Evolutionary conservation across 2,113 vertebrate species (phyloP).

Genomic region (Spermophilus dauricus): DNA sequence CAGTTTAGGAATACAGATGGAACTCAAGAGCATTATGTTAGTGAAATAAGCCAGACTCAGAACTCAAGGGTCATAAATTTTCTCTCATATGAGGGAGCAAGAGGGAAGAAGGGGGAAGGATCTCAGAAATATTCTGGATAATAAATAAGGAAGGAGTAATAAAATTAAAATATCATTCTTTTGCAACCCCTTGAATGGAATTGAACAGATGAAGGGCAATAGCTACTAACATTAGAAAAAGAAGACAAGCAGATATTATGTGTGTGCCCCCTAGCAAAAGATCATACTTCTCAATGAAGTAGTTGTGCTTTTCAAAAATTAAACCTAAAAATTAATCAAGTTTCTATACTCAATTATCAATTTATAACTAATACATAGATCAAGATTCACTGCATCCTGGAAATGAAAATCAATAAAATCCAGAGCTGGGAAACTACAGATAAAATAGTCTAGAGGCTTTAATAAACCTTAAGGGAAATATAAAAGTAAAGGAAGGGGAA

Average conservation of each 20-base stretch:
- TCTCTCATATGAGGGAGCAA: too few species aligned
- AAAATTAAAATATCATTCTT: background rate
- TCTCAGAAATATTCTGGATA: background rate
- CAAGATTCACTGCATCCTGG: background rate
- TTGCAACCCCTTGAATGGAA: background rate
- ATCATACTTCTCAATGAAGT: background rate
- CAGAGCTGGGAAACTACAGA: background rate
- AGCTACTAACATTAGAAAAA: background rate
- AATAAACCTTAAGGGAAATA: background rate
- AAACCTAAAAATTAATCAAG: background rate
- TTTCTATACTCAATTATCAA: background rate
- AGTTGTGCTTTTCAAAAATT: background rate
- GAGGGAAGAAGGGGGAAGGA: too few species aligned
- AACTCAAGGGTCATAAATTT: too few species aligned
- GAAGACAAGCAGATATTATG: background rate
- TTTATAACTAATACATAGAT: background rate
- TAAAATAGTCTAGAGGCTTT: background rate
- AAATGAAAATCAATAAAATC: background rate
- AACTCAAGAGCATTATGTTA: too few species aligned
- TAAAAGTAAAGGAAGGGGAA: background rate
- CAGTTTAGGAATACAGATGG: too few species aligned
- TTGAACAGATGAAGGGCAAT: background rate
- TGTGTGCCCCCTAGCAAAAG: background rate
- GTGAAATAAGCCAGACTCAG: too few species aligned
- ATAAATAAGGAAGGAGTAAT: background rate